Percentiles rank a stretch among this genome's conserved stretches.
phyloP scores from a whole-genome alignment of 2,113 vertebrate genomes.

The Nothocercus nigrocapillus region DNA sequence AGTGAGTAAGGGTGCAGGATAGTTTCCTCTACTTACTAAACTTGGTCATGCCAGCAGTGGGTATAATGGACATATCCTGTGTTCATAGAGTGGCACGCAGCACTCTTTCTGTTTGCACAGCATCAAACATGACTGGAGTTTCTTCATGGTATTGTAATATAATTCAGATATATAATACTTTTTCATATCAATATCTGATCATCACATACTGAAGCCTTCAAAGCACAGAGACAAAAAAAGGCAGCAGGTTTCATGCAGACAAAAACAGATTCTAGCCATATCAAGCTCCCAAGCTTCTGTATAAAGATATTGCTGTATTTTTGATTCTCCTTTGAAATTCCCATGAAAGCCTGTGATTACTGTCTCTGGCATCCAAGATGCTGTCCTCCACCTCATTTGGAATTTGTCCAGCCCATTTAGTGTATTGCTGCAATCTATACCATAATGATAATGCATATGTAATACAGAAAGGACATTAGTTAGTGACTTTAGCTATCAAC shows the following conservation, averaged over 20 bases:
- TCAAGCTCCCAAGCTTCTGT: background rate
- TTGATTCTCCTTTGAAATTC: background rate
- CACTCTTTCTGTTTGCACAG: background rate
- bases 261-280: background rate
- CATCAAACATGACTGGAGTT: background rate
- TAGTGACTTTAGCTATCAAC: background rate
- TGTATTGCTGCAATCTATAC: background rate
- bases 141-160: background rate
- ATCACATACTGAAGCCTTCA: background rate
- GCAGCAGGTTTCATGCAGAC: background rate
- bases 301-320: background rate
- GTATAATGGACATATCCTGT: background rate
- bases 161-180: background rate
- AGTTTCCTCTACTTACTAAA: background rate
- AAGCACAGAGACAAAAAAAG: background rate
- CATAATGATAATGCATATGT: background rate
- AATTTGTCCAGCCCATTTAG: background rate
- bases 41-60: rapidly evolving
- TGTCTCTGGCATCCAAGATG: background rate
- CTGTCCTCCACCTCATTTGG: background rate
- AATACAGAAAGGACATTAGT: background rate
- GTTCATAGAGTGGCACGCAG: background rate
- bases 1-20: background rate
- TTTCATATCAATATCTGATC: background rate
- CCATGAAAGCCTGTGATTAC: background rate